A percentile compares a stretch with the other conserved stretches of the same genome.
phyloP scores from a whole-genome alignment of 2,113 vertebrate species.

The Pachypanchax playfairii region DNA sequence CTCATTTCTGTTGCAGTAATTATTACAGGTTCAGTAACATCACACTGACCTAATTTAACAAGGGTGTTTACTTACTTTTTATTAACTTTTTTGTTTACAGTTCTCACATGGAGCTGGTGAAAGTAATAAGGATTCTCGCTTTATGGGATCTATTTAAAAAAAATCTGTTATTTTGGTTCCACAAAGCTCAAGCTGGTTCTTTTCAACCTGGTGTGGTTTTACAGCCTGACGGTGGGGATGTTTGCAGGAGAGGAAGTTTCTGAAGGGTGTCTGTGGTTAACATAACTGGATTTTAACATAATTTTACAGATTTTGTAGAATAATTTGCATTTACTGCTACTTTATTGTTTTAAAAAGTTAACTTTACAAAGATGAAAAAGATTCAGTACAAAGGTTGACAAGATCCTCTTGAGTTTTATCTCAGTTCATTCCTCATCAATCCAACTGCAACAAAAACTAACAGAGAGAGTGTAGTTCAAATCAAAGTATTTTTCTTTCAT shows the following conservation, averaged over 20 bases:
- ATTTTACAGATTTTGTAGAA: background rate
- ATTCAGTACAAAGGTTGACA: background rate
- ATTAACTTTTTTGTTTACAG: background rate
- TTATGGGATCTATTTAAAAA: background rate
- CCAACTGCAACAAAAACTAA: background rate
- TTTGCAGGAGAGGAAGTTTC: background rate
- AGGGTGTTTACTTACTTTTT: background rate
- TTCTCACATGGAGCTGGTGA: background rate
- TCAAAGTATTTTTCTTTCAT: constrained; percentile 9
- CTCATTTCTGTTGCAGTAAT: background rate
- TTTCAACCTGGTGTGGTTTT: background rate
- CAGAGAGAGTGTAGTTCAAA: background rate
- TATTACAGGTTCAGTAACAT: background rate
- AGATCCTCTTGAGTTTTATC: background rate
- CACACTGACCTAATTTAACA: background rate
- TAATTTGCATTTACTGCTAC: background rate
- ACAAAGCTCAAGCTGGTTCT: background rate
- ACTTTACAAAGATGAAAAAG: background rate
- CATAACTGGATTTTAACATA: no score
- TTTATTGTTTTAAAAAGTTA: background rate
- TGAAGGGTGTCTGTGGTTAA: background rate
- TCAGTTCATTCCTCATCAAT: constrained; percentile 12
- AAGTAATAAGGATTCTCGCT: background rate
- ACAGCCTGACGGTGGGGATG: background rate
- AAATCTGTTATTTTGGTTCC: background rate